Evolutionary conservation across 2,113 vertebrate species (phyloP), one percentile per base, ranked within the genome.

Genomic region (Scopus umbretta): DNA sequence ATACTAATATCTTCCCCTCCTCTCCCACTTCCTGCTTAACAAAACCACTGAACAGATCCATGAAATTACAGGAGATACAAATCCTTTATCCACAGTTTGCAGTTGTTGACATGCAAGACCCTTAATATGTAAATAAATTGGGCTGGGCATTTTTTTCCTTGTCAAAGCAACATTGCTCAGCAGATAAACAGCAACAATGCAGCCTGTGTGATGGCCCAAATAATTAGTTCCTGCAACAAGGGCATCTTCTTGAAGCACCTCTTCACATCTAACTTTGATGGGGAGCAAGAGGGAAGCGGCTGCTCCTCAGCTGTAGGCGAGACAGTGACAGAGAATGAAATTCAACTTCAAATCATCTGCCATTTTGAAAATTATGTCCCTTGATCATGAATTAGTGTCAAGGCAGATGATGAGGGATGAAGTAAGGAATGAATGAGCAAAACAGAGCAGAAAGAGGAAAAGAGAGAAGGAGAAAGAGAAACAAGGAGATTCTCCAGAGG

Each of bases 11-110:
- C 80, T 36, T 80, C 90, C 47, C 47, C 34, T 90, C n/a, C 32
- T 76, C 68, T 88, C 56, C 14, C 63, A 42, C 13, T 92, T 91
- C 58, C 67, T 83, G 29, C 72, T 96, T 88, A 92, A 92, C 71
- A 89, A 87, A 96, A 56, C 45, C 79, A 86, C 32, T 81, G 89
- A 97, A 94, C 25, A 91, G 63, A 40, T 66, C 91, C 96, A 94
- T 97, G 95, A 98, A 97, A 98, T 97, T 94, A 92, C n/a, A 85
- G 68, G 74, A 97, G 91, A 97, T 96, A 88, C 68, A 97, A 97
- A 97, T 96, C 91, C 93, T 92, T 98, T 98, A 98, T 98, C 97
- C 97, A 66, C 92, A 90, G 83, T 87, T 96, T 97, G 94, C 98
- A 98, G 97, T 95, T 95, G 97, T 95, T 97, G 96, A 98, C 91